Conservation (phyloP, 2,797 vertebrate genomes). For the Sparidentex hasta region DNA sequence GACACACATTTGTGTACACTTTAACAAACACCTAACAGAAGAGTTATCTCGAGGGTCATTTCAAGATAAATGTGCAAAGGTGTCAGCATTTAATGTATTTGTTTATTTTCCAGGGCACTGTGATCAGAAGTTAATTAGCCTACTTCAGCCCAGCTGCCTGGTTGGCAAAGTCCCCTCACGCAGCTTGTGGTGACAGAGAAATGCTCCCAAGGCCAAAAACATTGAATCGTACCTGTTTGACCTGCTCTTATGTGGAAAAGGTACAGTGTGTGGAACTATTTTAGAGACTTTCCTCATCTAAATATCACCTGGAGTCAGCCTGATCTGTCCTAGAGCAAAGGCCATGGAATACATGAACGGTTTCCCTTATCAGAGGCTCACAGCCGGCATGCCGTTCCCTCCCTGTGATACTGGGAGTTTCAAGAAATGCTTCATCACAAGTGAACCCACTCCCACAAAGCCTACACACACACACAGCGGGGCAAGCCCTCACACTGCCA, state of each 20-base stretch:
- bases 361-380: constrained; percentile 70
- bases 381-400: constrained; percentile 61
- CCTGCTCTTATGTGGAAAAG: constrained; percentile 1
- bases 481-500: constrained; percentile 43
- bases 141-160: constrained; percentile 22
- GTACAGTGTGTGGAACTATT: constrained; percentile 5
- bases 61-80: constrained; percentile 26
- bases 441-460: constrained; percentile 60
- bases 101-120: constrained; percentile 31
- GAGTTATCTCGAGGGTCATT: background rate
- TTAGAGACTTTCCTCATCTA: constrained; percentile 10
- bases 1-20: background rate
- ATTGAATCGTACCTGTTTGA: background rate
- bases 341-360: constrained; percentile 25
- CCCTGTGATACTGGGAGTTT: constrained; percentile 51
- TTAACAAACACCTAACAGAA: background rate
- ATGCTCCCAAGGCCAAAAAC: constrained; percentile 9
- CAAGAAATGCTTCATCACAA: constrained; percentile 73
- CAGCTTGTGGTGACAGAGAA: constrained; percentile 21
- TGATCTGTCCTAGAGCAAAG: constrained; percentile 58
- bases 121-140: constrained; percentile 36
- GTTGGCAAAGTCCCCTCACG: constrained; percentile 26
- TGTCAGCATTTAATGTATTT: constrained; percentile 7
- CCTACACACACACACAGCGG: background rate
- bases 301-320: constrained; percentile 54